A percentile compares a stretch with the other conserved stretches of the same genome.
These are phyloP conservation scores for Palaemon carinicauda DNA, from an alignment of 1,140 invertebrate genomes.

Conservation along the genomic window DNA sequence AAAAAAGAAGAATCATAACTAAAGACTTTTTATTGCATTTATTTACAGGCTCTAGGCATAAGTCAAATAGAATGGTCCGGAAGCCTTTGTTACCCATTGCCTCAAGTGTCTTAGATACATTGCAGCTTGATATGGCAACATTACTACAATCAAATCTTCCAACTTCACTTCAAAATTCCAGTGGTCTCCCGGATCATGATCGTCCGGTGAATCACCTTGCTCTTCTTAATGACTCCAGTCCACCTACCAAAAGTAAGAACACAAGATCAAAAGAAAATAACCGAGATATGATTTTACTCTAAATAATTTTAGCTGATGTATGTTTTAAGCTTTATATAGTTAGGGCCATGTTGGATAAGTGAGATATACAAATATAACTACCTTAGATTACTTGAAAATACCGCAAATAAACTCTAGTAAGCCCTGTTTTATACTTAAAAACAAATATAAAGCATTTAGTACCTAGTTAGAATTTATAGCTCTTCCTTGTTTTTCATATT, in stretches of 20 bases:
- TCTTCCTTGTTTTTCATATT: too few species aligned
- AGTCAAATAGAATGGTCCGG: conserved; percentile 51
- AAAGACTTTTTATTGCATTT: background rate
- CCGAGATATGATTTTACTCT: too few species aligned
- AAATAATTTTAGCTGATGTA: background rate
- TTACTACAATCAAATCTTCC: conserved; percentile 49
- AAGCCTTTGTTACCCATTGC: conserved; percentile 56
- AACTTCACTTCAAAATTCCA: conserved; percentile 24
- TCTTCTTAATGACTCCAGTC: background rate
- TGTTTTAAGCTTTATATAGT: background rate
- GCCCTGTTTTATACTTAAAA: too few species aligned
- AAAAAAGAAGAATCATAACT: background rate
- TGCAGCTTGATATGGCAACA: conserved; percentile 60
- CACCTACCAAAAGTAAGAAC: conserved; percentile 24
- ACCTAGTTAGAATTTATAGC: too few species aligned
- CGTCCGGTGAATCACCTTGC: conserved; percentile 13
- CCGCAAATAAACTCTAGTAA: too few species aligned
- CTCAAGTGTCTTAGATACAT: conserved; percentile 60
- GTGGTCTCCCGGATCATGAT: conserved; percentile 41
- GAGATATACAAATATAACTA: too few species aligned
- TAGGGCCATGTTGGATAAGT: background rate
- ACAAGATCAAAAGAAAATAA: too few species aligned
- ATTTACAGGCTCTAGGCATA: conserved; percentile 41
- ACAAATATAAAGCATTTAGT: too few species aligned
- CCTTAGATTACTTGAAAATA: too few species aligned